Evolutionary conservation across 2,797 vertebrate genomes (phyloP).

Genomic region (Eurystomus glaucurus): DNA sequence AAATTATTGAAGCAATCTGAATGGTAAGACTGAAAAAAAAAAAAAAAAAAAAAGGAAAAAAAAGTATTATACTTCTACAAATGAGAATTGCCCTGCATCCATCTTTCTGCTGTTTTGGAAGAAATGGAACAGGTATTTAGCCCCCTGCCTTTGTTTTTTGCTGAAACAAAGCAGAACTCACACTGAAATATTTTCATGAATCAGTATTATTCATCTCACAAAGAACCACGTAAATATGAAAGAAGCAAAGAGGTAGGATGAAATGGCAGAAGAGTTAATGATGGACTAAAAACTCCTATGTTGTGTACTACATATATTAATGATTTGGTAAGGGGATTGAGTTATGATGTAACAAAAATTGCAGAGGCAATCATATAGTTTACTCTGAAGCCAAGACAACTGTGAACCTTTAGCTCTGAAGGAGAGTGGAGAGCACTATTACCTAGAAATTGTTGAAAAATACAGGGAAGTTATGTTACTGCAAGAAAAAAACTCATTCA

Average conservation of each 20-base stretch:
- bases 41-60: background rate
- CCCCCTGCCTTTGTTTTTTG: background rate
- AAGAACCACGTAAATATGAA: fast-evolving
- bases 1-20: slow-evolving; percentile 41
- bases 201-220: background rate
- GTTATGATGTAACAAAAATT: background rate
- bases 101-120: background rate
- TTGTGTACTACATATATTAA: background rate
- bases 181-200: background rate
- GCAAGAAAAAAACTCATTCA: background rate
- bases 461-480: background rate
- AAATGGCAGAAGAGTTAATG: background rate
- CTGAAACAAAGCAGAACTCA: background rate
- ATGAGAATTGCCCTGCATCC: background rate
- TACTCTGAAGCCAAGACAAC: background rate
- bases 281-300: background rate
- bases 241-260: background rate
- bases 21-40: background rate
- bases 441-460: background rate
- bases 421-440: background rate
- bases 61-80: background rate
- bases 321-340: background rate
- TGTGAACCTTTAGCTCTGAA: background rate
- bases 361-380: background rate
- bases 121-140: background rate